phyloP scores from a whole-genome alignment of 2,113 vertebrate genomes.

The Cyprinodon brontotheroides region DNA sequence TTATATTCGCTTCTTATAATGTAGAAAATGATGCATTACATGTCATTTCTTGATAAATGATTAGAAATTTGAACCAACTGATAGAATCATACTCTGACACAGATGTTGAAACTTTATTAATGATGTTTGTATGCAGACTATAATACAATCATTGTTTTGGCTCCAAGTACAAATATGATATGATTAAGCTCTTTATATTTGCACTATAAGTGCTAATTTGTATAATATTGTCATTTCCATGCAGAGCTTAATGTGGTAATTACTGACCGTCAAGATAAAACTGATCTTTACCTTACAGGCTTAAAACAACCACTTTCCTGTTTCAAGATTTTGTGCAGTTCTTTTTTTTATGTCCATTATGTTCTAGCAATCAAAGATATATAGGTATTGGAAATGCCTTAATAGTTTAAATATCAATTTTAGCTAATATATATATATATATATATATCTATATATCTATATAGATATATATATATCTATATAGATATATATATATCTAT shows the following conservation, averaged over 20 bases:
- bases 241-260: conserved; percentile 12
- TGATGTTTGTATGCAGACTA: conserved; percentile 28
- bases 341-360: background rate
- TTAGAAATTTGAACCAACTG: conserved; percentile 11
- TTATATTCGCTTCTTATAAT: conserved; percentile 18
- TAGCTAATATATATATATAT: too few species aligned
- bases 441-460: too few species aligned
- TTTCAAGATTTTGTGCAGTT: background rate
- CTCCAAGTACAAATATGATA: background rate
- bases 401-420: too few species aligned
- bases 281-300: conserved; percentile 9
- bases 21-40: conserved; percentile 9
- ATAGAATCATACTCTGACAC: conserved; percentile 12
- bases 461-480: too few species aligned
- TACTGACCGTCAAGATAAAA: conserved; percentile 1
- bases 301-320: background rate
- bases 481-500: too few species aligned
- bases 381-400: too few species aligned
- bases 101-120: conserved; percentile 17
- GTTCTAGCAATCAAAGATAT: background rate
- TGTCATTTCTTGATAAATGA: conserved; percentile 1
- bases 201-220: conserved; percentile 24
- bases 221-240: conserved; percentile 44
- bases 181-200: conserved; percentile 42
- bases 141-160: conserved; percentile 25